Percentiles rank a stretch among this genome's conserved stretches.
Conservation (phyloP, 2,797 vertebrate species). For the Argyrosomus regius region DNA sequence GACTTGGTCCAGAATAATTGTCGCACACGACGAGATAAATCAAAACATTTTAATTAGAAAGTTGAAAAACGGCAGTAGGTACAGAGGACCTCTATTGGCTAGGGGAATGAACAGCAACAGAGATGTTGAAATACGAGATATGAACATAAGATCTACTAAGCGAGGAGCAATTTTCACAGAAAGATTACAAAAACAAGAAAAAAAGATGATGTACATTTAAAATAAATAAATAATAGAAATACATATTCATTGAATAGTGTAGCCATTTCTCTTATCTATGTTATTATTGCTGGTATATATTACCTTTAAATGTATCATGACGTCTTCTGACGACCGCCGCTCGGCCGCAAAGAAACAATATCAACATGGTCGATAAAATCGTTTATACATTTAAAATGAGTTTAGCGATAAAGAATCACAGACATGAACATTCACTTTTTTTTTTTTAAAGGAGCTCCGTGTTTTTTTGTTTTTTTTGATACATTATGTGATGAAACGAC, state of each 20-base stretch:
- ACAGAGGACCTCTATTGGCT: constrained; percentile 75
- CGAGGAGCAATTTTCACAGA: constrained; percentile 71
- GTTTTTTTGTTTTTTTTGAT: constrained; percentile 37
- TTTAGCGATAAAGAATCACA: constrained; percentile 77
- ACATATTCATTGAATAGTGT: constrained; percentile 80
- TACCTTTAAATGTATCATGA: constrained; percentile 82
- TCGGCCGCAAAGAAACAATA: constrained; percentile 65
- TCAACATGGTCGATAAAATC: constrained; percentile 73
- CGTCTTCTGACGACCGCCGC: constrained; percentile 67
- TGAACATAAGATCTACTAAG: constrained; percentile 72
- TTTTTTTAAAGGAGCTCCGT: constrained; percentile 45
- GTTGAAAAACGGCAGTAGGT: constrained; percentile 83
- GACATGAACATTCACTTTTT: constrained; percentile 81
- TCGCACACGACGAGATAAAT: constrained; percentile 58
- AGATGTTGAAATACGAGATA: constrained; percentile 69
- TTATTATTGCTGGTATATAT: constrained; percentile 87
- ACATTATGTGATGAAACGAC: constrained; percentile 65
- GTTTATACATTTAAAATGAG: constrained; percentile 81
- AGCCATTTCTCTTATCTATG: constrained; percentile 82
- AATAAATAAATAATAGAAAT: constrained; percentile 86
- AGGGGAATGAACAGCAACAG: constrained; percentile 74
- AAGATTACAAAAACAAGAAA: constrained; percentile 62
- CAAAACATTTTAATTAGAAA: constrained; percentile 84
- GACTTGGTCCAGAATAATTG: neutral
- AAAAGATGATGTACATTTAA: constrained; percentile 73